Evolutionary conservation across 2,888 invertebrate genomes (phyloP), one percentile per base, ranked within the genome.

Genomic region (Endomychus coccineus): DNA sequence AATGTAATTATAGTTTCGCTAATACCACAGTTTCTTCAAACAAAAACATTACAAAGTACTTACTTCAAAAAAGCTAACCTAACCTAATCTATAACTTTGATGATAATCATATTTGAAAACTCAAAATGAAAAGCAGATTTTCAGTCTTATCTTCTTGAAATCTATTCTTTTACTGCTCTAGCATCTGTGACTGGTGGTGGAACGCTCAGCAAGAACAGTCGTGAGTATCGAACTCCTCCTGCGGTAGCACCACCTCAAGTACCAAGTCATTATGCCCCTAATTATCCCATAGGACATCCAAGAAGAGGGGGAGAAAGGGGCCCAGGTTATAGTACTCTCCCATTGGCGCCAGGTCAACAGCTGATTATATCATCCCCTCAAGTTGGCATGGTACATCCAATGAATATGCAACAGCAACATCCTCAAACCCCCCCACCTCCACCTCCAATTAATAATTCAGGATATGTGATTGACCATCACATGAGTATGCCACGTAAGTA

Each of bases 191-290:
- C 34, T 16, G 39, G 38, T 12, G n/a, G 21, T 44, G 77, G 78
- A 22, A 78, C 78, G 1, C 56, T 75, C 65, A 84, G 83, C 40
- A 85, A 85, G 63, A 78, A 78, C 19, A 71, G 71, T 43, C 75
- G 86, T 23, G 92, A 92, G 61, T 92, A 92, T 66, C 77, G 95
- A 49, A 91, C 94, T 7, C 92, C 92, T n/a, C 94, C 94, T 1
- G 92, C 89, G 3, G 94, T 95, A 15, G 91, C 94, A 21, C 95
- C 95, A 3, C 95, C 95, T 4, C 91, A 91, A 67, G 89, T 89
- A 48, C 95, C 95, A n/a, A 90, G 89, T 54, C 92, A 94, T 66
- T 95, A 95, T 65, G 94, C 92, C 9, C 92, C 91, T 1, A 92
- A 92, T 69, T 94, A 90, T 69, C 92, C 94, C 7, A 69, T 86